Evolutionary conservation across 2,113 vertebrate genomes (phyloP), one percentile per base, ranked within the genome.

Genomic region (Crotophaga sulcirostris): DNA sequence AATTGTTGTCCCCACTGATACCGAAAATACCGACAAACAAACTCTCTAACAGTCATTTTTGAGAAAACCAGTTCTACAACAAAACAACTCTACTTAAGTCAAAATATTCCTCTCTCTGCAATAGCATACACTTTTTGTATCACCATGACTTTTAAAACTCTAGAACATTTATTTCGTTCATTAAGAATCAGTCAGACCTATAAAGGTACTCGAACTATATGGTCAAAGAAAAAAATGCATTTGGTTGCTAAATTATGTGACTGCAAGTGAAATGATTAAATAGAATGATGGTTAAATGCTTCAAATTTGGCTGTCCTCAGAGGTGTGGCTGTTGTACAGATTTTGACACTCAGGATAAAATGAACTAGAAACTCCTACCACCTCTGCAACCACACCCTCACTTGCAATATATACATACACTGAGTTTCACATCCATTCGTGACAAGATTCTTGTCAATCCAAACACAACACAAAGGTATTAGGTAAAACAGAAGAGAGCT

Each of bases 251-350:
- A 96, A 96, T 86, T 70, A 90, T 80, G 62, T 56, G 29, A 60
- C 33, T 95, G 85, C 94, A 97, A 95, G 76, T 66, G 18, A 95
- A 87, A 90, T 88, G 56, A 95, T 97, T 97, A 95, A 94, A 58
- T 52, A 89, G 82, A 74, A 66, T 67, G 63, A 45, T 25, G 18
- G 64, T 66, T 77, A 90, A 94, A 52, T 92, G 44, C 18, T 45
- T 80, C 70, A 55, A 81, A 78, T 33, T 19, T 69, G 49, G 19
- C 13, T 78, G 52, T 89, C 81, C 47, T 60, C 29, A 64, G 55
- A 92, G 15, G 44, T 67, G 47, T 21, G 36, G 34, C 51, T 85
- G 26, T 34, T 55, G 25, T n/a, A 38, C 6, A 86, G 19, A 38
- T 81, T 86, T 84, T 89, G 38, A 88, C 38, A 74, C 8, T 38